phyloP scores from a whole-genome alignment of 1,140 invertebrate species.

The Daktulosphaira vitifoliae region DNA sequence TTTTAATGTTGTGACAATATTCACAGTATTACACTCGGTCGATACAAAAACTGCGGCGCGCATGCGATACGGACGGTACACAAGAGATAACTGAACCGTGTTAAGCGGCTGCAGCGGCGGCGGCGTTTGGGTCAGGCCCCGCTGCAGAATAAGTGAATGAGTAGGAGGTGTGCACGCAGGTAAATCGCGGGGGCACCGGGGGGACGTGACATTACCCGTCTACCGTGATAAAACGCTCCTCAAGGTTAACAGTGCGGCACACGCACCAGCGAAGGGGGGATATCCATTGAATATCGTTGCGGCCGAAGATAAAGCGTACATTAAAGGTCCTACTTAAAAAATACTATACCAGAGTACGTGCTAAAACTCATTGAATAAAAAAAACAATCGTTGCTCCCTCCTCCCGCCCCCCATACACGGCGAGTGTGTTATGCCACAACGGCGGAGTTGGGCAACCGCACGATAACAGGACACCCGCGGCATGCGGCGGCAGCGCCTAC shows the following conservation, averaged over 20 bases:
- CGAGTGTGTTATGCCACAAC: too few species aligned
- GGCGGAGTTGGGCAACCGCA: neutral
- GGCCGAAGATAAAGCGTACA: neutral
- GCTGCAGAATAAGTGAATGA: constrained; percentile 21
- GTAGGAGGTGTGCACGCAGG: constrained; percentile 11
- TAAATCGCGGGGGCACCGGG: neutral
- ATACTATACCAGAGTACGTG: neutral
- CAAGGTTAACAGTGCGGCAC: neutral
- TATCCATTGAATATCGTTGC: constrained; percentile 16
- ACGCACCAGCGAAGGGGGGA: neutral
- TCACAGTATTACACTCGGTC: too few species aligned
- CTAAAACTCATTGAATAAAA: constrained; percentile 2
- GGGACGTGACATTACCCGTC: neutral
- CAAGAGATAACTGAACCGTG: constrained; percentile 32
- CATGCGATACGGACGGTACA: constrained; percentile 14
- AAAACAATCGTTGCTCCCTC: neutral
- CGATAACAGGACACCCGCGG: constrained; percentile 3
- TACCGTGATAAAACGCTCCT: constrained; percentile 3
- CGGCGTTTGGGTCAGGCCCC: neutral
- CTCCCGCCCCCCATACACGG: neutral
- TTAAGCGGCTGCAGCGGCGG: neutral
- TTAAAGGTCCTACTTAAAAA: neutral
- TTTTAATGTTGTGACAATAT: too few species aligned
- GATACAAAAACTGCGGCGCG: neutral
- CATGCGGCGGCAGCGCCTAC: constrained; percentile 9